These are phyloP conservation scores for Dipodomys ordii DNA, from an alignment of 2,113 vertebrate species.

Conservation along the genomic window DNA sequence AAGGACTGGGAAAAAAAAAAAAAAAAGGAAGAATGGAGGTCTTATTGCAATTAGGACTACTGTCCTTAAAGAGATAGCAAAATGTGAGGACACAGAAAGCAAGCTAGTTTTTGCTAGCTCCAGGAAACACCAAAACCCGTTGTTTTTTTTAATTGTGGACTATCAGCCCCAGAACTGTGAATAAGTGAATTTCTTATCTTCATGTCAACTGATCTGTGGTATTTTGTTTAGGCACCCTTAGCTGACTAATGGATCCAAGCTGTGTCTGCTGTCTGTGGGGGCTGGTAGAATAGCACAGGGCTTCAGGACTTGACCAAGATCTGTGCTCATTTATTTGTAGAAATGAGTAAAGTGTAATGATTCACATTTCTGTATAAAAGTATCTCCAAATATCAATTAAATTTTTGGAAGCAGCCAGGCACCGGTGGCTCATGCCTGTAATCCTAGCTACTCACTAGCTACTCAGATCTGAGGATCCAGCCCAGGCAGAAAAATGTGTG, in stretches of 20 bases:
- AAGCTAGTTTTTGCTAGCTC: not conserved
- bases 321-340: not conserved
- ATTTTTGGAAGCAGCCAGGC: too few relatives aligned
- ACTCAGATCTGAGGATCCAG: too few relatives aligned
- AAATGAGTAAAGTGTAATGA: constrained; percentile 15
- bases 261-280: not conserved
- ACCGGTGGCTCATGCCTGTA: too few relatives aligned
- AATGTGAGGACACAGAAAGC: not conserved
- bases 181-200: not conserved
- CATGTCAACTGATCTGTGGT: not conserved
- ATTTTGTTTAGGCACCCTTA: not conserved
- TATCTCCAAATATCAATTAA: not conserved
- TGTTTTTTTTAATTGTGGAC: not conserved
- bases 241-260: not conserved
- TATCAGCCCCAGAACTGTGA: not conserved
- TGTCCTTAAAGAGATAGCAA: not conserved
- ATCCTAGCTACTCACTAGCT: too few relatives aligned
- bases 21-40: not conserved
- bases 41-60: not conserved
- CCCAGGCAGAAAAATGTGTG: too few relatives aligned
- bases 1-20: too few relatives aligned
- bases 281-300: not conserved
- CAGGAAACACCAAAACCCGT: not conserved
- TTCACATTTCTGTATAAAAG: constrained; percentile 1
- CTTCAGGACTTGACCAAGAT: not conserved